Evolutionary conservation across 2,113 vertebrate species (phyloP), one percentile per base, ranked within the genome.

Genomic region (Leptobrachium ailaonicum): DNA sequence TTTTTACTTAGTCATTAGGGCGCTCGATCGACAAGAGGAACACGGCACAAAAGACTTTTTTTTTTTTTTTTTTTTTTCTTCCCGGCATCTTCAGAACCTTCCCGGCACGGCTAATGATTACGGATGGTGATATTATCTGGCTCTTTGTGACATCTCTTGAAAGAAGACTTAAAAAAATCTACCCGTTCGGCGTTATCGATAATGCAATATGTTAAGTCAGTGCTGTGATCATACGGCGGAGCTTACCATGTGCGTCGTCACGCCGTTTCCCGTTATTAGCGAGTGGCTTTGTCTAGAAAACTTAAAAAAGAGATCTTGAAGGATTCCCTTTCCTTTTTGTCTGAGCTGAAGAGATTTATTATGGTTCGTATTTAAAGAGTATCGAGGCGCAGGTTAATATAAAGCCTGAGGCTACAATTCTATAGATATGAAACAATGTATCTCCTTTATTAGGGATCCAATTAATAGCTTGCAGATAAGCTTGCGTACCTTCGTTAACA

Each of bases 91-190:
- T 91, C 86, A 85, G 77, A 91, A 86, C 67, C 85, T 86, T 85
- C 89, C 83, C 86, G 87, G 83, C 82, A 85, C 81, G 87, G 82
- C 85, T 90, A 90, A 92, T 89, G 85, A 90, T 87, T 89, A 90
- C 79, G 85, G 88, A 91, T 90, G 89, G 87, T 85, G 78, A 88
- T 83, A 87, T 91, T 88, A 88, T 87, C 81, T 66, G 82, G 32
- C 64, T 88, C 43, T 0, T 84, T 60, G 84, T 87, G 85, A 87
- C 85, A 83, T 87, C 82, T 84, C 89, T 89, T 85, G 74, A 41
- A 83, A 77, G 75, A 84, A 87, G 84, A 87, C 83, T 87, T 84
- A 87, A 87, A 84, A 87, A 87, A 84, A 47, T 47, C 66, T 85
- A 45, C 71, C 77, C 54, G 79, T 41, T 83, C 50, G 84, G 82